Base-by-base conservation (phyloP, 2,797 vertebrate species). In the Mareca penelope region DNA sequence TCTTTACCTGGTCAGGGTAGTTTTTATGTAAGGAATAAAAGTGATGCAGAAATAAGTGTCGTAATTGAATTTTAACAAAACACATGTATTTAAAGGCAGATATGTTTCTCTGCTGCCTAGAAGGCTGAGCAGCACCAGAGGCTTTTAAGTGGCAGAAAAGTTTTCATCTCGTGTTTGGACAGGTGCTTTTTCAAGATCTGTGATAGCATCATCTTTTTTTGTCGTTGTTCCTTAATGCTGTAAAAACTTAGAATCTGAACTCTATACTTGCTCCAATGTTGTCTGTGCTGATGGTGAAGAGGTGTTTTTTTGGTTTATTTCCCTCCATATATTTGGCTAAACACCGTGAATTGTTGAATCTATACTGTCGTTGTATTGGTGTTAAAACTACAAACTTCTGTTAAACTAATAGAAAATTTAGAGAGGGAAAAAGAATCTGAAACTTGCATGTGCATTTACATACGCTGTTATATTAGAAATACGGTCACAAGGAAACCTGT, bases 201-300 rank as follows among this genome's bases (percentile, higher is more conserved):
- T 52, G 31, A 7, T 42, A 40, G 26, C 4, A 3, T 46, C 3
- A 1, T 37, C 42, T 71, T 61, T 28, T 71, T 63, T 80, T 26
- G 3, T 76, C 63, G 21, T 42, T 21, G 26, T 10, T 33, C 26
- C 26, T 31, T 48, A 85, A 16, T 50, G 11, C n/a, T 82, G 8
- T 65, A 12, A 76, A 80, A 80, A 46, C 4, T 8, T 33, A 29
- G 21, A 4, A 37, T 79, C 9, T 55, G 52, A 69, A 24, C 2
- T 3, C 37, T 53, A 1, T 6, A 0, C 6, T 71, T 59, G n/a
- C 4, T 71, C 56, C 46, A 55, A 0, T 3, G 3, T 3, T 61
- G 14, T 80, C 40, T 77, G 52, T 68, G 24, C 17, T 10, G n/a
- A 0, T 50, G 7, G 33, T 72, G 39, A 19, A 52, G 56, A 40